Evolutionary conservation across 2,113 vertebrate species (phyloP), one percentile per base, ranked within the genome.

Genomic region (Panthera tigris): DNA sequence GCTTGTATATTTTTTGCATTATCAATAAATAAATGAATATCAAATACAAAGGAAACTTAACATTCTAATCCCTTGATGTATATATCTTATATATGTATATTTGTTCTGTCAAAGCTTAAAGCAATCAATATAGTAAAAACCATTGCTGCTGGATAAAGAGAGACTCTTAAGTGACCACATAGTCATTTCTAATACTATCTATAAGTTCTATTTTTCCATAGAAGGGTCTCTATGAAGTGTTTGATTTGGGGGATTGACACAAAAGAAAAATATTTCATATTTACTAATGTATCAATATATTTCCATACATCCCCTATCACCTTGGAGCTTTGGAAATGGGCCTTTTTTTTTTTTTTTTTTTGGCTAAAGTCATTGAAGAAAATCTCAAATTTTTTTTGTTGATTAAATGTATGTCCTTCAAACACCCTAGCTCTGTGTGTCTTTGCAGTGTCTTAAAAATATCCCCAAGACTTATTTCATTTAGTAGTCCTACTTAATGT

Each of bases 381-480:
- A 63, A 39, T 81, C 21, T 81, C 29, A 85, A 25, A 29, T 14
- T 3, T 33, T 57, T 85, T 88, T 61, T 45, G n/a, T 39, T 76
- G 7, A 10, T 85, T 91, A 94, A 90, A 84, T 82, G 86, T 31
- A 57, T 79, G 66, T 76, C 81, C 79, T 98, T 98, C 91, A 97
- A 94, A 97, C 27, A 73, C 12, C 0, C 0, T 52, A 95, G 14
- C 6, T 10, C 4, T 85, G 61, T 85, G 86, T 81, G 45, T 94
- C 52, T 50, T 94, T 63, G 14, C 48, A 83, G 39, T 61, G 12
- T 55, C 19, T 23, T 95, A 69, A 95, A 96, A 92, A 91, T 95
- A 83, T 97, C 74, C 79, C 90, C 1, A 52, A 79, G 39, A 81
- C 66, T 63, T 89, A 71, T 76, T 97, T 71, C 27, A 16, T 96